phyloP scores from a whole-genome alignment of 2,797 vertebrate genomes.

The Microhierax caerulescens region DNA sequence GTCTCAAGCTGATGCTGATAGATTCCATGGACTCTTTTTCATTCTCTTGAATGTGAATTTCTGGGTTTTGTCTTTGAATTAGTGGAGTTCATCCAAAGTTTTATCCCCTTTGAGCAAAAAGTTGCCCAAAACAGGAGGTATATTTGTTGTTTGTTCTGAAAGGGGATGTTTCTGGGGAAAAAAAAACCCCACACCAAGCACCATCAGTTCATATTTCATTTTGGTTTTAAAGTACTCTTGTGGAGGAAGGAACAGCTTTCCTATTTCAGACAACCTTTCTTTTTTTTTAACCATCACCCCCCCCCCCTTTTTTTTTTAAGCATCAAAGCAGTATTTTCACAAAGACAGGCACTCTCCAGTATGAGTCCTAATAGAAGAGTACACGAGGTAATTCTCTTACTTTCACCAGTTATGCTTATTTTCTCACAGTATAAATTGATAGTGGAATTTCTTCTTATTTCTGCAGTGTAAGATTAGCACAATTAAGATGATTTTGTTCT shows the following conservation, averaged over 20 bases:
- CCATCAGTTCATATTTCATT: not conserved
- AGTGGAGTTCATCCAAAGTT: not conserved
- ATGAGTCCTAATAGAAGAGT: not conserved
- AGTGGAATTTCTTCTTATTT: not conserved
- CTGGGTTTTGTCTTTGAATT: conserved; percentile 44
- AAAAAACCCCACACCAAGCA: not conserved
- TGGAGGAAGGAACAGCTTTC: not conserved
- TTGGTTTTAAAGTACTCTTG: not conserved
- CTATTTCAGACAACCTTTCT: not conserved
- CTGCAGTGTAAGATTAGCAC: not conserved
- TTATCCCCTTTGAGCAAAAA: not conserved
- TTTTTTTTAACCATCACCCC: fast-evolving
- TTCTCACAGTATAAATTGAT: not conserved
- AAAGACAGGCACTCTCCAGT: not conserved
- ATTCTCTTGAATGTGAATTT: conserved; percentile 4
- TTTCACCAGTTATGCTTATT: not conserved
- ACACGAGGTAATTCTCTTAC: not conserved
- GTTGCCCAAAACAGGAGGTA: not conserved
- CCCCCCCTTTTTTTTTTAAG: not conserved
- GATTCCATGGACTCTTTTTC: not conserved
- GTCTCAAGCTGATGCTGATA: conserved; percentile 4
- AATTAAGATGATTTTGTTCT: not conserved
- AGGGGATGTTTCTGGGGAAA: not conserved
- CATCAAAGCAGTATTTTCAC: not conserved
- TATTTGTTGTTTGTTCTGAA: not conserved